Evolutionary conservation across 2,113 vertebrate species (phyloP), one percentile per base, ranked within the genome.

Genomic region (Plestiodon gilberti): DNA sequence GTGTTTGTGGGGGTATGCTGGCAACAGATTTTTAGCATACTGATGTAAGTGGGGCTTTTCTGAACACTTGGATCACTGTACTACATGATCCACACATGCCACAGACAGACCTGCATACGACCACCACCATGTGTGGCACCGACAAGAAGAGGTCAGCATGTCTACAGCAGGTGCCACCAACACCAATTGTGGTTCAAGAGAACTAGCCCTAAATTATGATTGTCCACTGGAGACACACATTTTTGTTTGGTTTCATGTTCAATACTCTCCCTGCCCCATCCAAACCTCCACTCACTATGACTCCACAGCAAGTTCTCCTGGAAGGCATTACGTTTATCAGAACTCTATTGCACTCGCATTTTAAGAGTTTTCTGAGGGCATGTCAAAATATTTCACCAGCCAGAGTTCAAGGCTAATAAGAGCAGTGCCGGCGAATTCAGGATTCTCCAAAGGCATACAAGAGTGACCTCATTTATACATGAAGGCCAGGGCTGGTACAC

Each of bases 231-330:
- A 81, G 6, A 7, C 67, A 90, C 8, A 85, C 88, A 81, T 65
- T 93, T 77, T 85, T 89, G 77, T 14, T 82, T 91, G 92, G 83
- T 62, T 79, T 87, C 90, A 65, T 84, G 93, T 65, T 38, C 89
- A n/a, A 2, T 61, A 18, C 33, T 78, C 18, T 8, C 25, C 76
- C 57, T 23, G 9, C 8, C 18, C n/a, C 18, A n/a, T 55, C 11
- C 70, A 75, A 75, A 28, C 6, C 6, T 55, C 55, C 57, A 6
- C 17, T 25, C 6, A 73, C 62, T 1, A 0, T 83, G 55, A 86
- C 88, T 91, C 87, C 88, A 81, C 76, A 92, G 90, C 70, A 90
- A 88, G 86, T 86, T 85, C 40, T 28, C 38, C 85, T 13, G 33
- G 89, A 95, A 79, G 48, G 62, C 6, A 22, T 61, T 33, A 80